Percentiles rank a stretch among this genome's conserved stretches.
Conservation (phyloP, 2,888 invertebrate species). For the Orgyia antiqua region DNA sequence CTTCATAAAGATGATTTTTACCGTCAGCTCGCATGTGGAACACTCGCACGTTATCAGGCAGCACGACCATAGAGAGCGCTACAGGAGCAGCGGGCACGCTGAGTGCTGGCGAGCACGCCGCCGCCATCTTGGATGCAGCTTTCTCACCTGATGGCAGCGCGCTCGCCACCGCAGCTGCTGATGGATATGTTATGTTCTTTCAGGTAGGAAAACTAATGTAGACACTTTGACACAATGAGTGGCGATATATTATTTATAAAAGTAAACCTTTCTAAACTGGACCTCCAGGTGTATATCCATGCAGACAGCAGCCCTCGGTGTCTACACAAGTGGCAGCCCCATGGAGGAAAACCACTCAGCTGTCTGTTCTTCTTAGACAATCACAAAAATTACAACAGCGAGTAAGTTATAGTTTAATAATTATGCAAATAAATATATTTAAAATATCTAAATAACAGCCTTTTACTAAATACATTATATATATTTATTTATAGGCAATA, state of each 20-base stretch:
- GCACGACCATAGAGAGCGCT: conserved; percentile 15
- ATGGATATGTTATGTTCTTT: conserved; percentile 95
- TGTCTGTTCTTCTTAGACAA: conserved; percentile 97
- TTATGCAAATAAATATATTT: background rate
- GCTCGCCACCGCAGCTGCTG: conserved; percentile 91
- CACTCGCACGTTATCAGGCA: conserved; percentile 30
- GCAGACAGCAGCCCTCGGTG: conserved; percentile 85
- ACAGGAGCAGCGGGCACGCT: conserved; percentile 30
- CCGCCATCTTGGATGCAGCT: conserved; percentile 86
- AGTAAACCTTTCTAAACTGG: no score
- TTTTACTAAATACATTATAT: no score
- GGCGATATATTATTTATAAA: no score
- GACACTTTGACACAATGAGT: no score
- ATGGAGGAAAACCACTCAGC: conserved; percentile 90
- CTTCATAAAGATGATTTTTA: no score
- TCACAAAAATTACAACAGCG: conserved; percentile 86
- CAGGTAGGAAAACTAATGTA: conserved; percentile 79
- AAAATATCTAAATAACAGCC: no score
- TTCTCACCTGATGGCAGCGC: conserved; percentile 97
- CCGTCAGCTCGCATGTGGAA: conserved; percentile 62
- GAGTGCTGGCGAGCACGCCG: conserved; percentile 43
- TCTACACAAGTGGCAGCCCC: conserved; percentile 96
- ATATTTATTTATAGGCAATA: no score
- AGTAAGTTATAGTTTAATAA: conserved; percentile 67
- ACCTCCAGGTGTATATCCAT: conserved; percentile 84